Conservation (phyloP, 2,113 vertebrate genomes). For the Ellobius talpinus region DNA sequence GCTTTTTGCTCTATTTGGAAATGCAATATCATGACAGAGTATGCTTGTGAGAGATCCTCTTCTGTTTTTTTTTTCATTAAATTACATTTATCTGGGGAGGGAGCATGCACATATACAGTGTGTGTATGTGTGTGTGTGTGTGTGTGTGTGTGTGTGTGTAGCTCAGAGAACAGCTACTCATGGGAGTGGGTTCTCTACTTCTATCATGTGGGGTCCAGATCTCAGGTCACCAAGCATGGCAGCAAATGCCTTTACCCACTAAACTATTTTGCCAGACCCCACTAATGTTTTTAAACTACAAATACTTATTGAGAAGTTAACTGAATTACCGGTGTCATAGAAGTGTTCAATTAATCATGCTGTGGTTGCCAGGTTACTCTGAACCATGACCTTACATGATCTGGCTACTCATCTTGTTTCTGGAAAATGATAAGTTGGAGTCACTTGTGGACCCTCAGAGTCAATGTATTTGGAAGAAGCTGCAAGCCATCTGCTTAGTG, state of each 20-base stretch:
- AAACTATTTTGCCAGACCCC: not conserved
- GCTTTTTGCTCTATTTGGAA: slow-evolving; percentile 4
- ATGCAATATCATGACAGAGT: not conserved
- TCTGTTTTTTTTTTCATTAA: not conserved
- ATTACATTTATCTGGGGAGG: not conserved
- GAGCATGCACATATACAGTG: not conserved
- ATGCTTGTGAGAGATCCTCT: not conserved
- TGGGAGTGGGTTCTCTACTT: not conserved
- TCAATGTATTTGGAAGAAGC: not conserved
- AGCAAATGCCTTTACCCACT: not conserved
- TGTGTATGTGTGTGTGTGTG: not conserved
- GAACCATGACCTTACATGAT: not conserved
- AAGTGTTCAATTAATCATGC: not conserved
- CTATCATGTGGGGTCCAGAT: not conserved
- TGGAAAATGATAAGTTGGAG: not conserved
- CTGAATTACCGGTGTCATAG: not conserved
- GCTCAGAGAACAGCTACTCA: not conserved
- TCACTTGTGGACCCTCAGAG: not conserved
- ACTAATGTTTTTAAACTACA: not conserved
- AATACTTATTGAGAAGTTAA: slow-evolving; percentile 24
- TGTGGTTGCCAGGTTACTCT: not conserved
- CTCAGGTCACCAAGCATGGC: not conserved
- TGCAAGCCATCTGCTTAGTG: not conserved
- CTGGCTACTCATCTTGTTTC: not conserved
- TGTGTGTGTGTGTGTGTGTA: not conserved